These are phyloP conservation scores for Cheilosia pagana DNA, from an alignment of 2,888 invertebrate species.

Conservation along the genomic window DNA sequence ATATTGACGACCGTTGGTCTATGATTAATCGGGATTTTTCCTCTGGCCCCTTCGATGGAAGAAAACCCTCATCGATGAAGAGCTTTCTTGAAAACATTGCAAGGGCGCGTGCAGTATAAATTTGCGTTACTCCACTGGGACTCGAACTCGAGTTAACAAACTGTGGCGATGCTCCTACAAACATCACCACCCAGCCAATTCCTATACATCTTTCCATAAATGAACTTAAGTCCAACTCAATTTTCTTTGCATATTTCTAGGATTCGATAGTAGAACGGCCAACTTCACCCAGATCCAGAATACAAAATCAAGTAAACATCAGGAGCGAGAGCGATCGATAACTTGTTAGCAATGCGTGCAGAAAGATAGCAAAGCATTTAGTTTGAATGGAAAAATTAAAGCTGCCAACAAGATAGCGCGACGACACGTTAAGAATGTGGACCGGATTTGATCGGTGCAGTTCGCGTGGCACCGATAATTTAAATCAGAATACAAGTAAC, in stretches of 20 bases:
- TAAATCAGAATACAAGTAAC: conserved; percentile 79
- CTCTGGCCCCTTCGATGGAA: conserved; percentile 79
- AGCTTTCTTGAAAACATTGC: conserved; percentile 15
- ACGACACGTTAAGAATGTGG: conserved; percentile 76
- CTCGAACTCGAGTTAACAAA: conserved; percentile 38
- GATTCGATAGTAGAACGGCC: conserved; percentile 1
- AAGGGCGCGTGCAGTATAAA: conserved; percentile 64
- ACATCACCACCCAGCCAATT: conserved; percentile 30
- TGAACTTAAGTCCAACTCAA: neutral
- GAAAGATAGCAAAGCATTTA: conserved; percentile 42
- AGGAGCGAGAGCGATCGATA: neutral
- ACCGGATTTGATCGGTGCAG: conserved; percentile 81
- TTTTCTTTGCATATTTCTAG: conserved; percentile 53
- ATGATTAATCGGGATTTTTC: conserved; percentile 81
- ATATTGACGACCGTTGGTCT: conserved; percentile 78
- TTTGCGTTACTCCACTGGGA: conserved; percentile 55
- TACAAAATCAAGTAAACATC: neutral
- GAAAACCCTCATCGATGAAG: conserved; percentile 65
- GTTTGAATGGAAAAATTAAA: conserved; percentile 71
- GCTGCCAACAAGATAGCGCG: conserved; percentile 58
- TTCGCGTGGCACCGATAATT: conserved; percentile 80
- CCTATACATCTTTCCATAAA: neutral
- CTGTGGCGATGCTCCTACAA: neutral
- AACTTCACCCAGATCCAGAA: neutral
- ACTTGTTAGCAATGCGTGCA: neutral